Percentiles rank a stretch among this genome's conserved stretches.
These are phyloP conservation scores for Lepidotrigona ventralis DNA, from an alignment of 1,140 invertebrate genomes.

Conservation along the genomic window DNA sequence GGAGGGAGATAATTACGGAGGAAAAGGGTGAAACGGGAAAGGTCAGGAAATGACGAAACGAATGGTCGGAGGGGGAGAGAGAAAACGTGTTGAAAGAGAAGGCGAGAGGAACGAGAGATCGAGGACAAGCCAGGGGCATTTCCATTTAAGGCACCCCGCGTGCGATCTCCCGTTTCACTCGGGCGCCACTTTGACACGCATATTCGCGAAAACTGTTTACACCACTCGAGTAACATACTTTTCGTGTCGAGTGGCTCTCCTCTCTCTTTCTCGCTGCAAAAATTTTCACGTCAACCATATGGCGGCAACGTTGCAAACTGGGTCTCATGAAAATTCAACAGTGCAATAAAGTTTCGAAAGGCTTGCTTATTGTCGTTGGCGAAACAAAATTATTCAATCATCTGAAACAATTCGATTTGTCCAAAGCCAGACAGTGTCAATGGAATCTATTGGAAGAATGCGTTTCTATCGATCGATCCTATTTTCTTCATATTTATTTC, in stretches of 20 bases:
- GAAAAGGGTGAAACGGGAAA: neutral
- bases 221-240: neutral
- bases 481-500: too few species aligned
- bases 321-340: neutral
- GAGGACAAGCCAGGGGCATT: slow-evolving; percentile 59
- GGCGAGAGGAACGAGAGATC: slow-evolving; percentile 48
- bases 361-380: neutral
- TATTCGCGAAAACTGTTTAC: slow-evolving; percentile 35
- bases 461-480: neutral
- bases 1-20: neutral
- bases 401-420: neutral
- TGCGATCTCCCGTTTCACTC: slow-evolving; percentile 40
- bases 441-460: neutral
- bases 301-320: neutral
- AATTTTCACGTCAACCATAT: neutral
- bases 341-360: neutral
- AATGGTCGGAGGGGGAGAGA: neutral
- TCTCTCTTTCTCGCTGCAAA: neutral
- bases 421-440: neutral
- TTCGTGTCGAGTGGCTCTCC: neutral
- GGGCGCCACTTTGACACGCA: slow-evolving; percentile 44
- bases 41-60: neutral
- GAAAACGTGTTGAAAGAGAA: slow-evolving; percentile 8
- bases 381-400: neutral
- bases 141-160: slow-evolving; percentile 63